A percentile compares a stretch with the other conserved stretches of the same genome.
phyloP scores from a whole-genome alignment of 2,797 vertebrate genomes.

The Pagetopsis macropterus region DNA sequence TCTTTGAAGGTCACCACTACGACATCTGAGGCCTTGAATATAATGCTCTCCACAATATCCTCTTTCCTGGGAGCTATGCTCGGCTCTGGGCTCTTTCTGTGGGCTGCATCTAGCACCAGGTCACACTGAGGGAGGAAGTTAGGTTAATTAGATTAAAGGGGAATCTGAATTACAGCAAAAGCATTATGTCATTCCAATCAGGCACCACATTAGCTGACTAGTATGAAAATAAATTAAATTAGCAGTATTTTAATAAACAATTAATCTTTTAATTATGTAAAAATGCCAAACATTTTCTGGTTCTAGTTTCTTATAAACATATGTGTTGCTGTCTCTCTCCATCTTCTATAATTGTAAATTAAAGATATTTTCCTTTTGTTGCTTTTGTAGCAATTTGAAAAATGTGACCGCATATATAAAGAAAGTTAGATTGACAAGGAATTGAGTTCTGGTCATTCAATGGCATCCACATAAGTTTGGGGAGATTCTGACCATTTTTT shows the following conservation, averaged over 20 bases:
- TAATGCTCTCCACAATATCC: conserved; percentile 97
- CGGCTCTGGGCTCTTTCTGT: conserved; percentile 92
- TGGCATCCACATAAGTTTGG: neutral
- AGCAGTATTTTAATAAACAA: neutral
- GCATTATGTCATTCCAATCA: neutral
- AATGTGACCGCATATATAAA: conserved; percentile 5
- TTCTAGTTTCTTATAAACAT: neutral
- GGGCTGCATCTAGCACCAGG: conserved; percentile 96
- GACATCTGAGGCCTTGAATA: conserved; percentile 98
- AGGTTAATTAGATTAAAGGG: conserved; percentile 3
- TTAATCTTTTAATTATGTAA: neutral
- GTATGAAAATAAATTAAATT: neutral
- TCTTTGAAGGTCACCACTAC: conserved; percentile 98
- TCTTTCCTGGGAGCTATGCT: conserved; percentile 91
- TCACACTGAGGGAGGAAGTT: conserved; percentile 87
- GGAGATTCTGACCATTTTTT: conserved; percentile 2
- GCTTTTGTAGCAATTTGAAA: neutral
- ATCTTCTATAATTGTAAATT: neutral
- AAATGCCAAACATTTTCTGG: conserved; percentile 2
- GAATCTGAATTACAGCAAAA: conserved; percentile 16
- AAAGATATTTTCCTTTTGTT: neutral
- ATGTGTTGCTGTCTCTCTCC: neutral
- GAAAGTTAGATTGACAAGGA: neutral
- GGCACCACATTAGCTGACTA: neutral
- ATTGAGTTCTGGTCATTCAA: conserved; percentile 15